Conservation (phyloP, 1,140 invertebrate genomes). For the Drosophila persimilis region DNA sequence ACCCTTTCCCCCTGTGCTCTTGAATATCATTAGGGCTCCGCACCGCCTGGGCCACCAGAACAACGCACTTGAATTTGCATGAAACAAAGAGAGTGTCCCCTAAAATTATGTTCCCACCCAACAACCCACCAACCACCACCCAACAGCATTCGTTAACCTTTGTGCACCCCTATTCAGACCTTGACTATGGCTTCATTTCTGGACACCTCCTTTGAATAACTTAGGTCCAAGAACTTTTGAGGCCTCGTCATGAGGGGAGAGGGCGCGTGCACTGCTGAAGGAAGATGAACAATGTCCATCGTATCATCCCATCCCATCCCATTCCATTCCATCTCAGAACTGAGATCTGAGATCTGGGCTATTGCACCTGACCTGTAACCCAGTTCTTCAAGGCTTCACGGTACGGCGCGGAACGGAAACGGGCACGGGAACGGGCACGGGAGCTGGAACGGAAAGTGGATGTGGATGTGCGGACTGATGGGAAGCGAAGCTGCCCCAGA, state of each 20-base stretch:
- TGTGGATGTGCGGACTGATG: constrained; percentile 26
- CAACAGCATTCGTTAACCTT: background rate
- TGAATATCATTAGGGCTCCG: constrained; percentile 68
- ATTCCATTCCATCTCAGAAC: background rate
- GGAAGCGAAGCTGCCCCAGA: constrained; percentile 20
- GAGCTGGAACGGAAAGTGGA: constrained; percentile 5
- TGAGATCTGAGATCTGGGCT: constrained; percentile 16
- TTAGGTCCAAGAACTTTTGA: constrained; percentile 29
- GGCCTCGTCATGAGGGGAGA: constrained; percentile 28
- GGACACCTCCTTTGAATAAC: constrained; percentile 57
- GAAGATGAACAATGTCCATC: constrained; percentile 67
- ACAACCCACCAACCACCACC: background rate
- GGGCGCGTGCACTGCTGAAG: constrained; percentile 54
- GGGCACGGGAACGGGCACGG: too few relatives aligned
- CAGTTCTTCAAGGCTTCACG: constrained; percentile 27
- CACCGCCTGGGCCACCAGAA: constrained; percentile 1
- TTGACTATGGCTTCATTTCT: constrained; percentile 70
- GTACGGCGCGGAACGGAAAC: too few relatives aligned
- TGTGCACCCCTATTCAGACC: constrained; percentile 7
- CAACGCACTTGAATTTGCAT: constrained; percentile 76
- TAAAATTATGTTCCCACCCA: constrained; percentile 15
- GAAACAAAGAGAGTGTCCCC: constrained; percentile 56
- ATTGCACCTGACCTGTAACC: constrained; percentile 47
- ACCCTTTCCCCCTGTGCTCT: constrained; percentile 2
- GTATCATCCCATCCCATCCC: background rate